Evolutionary conservation across 2,113 vertebrate species (phyloP), one percentile per base, ranked within the genome.

Genomic region (Eonycteris spelaea): DNA sequence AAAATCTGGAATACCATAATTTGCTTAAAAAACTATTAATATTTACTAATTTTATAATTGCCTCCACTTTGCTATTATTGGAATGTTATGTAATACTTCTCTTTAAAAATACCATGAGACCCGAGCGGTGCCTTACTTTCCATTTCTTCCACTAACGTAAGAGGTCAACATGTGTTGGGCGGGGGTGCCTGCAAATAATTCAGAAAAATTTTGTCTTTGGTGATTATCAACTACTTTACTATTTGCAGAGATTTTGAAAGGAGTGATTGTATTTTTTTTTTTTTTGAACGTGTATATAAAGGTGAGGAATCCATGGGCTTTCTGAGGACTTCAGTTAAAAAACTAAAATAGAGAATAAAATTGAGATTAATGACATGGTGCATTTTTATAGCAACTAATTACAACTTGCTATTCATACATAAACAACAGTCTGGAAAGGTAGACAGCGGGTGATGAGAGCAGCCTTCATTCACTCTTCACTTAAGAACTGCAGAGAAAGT

Each of bases 321-420:
- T 74, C 93, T 89, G 43, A 55, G 82, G 63, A 90, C 28, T 73
- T 82, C 45, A 30, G 19, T 90, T 90, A 21, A 57, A 55, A 95
- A 83, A 38, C 26, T 75, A 86, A 96, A 92, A 74, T 57, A 92
- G 71, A 93, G 91, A 84, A 73, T 92, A 88, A 43, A 19, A 90
- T 67, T 90, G 80, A 95, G 68, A 95, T 90, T 82, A 94, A 88
- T 95, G 87, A n/a, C 22, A 11, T n/a, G 57, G 40, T 87, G 0
- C 93, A 59, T 90, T 97, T 97, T 97, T 57, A 61, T 67, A 75
- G 59, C 26, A 94, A 70, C 53, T 74, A 80, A 90, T 94, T 80
- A 28, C 48, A 95, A 59, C 53, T 85, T 82, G 48, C 19, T 94
- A 13, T 88, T 90, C 38, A 26, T 80, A 43, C 51, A 68, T 84